phyloP scores from a whole-genome alignment of 2,113 vertebrate species.

The Cottus gobio region DNA sequence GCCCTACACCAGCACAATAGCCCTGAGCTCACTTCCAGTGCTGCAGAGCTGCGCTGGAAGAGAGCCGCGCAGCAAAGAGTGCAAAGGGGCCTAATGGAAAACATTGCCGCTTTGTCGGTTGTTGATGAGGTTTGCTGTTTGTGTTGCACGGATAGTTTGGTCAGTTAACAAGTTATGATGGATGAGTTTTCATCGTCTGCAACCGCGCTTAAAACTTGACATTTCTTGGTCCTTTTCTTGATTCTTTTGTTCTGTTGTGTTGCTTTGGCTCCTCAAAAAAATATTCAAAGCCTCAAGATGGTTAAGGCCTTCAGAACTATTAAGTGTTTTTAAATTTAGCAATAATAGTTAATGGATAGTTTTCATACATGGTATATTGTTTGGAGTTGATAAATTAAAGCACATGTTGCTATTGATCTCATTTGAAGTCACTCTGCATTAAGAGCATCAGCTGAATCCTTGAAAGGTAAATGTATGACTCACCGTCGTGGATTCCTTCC shows the following conservation, averaged over 20 bases:
- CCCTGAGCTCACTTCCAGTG: conserved; percentile 79
- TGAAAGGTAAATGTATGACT: conserved; percentile 42
- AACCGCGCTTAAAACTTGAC: not conserved
- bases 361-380: not conserved
- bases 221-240: not conserved
- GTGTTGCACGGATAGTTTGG: not conserved
- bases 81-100: conserved; percentile 65
- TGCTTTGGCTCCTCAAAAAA: not conserved
- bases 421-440: conserved; percentile 34
- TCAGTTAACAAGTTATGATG: conserved; percentile 6
- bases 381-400: not conserved
- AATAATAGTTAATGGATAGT: no score
- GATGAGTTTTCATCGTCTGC: not conserved
- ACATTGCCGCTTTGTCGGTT: conserved; percentile 27
- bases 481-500: conserved; percentile 55
- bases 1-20: conserved; percentile 74
- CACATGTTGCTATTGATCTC: conserved; percentile 11
- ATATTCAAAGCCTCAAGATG: not conserved
- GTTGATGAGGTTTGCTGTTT: conserved; percentile 24
- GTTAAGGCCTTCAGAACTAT: not conserved
- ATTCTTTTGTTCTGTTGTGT: not conserved
- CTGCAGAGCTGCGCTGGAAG: conserved; percentile 34
- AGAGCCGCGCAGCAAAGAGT: conserved; percentile 52
- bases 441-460: conserved; percentile 27
- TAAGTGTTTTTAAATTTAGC: not conserved